Evolutionary conservation across 1,140 invertebrate genomes (phyloP).

Genomic region (Caenorhabditis elegans): DNA sequence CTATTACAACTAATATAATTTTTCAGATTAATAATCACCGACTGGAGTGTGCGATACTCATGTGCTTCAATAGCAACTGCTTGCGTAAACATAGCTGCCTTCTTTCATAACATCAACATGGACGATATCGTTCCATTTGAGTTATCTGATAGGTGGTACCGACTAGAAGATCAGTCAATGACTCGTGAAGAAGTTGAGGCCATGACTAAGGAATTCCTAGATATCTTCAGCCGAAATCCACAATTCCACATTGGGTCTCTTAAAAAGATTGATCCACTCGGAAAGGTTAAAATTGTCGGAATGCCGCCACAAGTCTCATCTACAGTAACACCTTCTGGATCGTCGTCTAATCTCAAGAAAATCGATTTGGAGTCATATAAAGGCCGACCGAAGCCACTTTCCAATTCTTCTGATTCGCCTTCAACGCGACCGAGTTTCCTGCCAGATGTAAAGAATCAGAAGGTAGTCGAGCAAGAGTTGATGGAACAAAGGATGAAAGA

Average conservation of each 20-base stretch:
- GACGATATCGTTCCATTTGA: not conserved
- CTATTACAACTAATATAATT: too few species aligned
- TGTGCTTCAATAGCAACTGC: not conserved
- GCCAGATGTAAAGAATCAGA: not conserved
- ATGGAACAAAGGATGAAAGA: not conserved
- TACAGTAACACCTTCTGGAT: not conserved
- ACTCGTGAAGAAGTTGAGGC: not conserved
- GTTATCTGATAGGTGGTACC: not conserved
- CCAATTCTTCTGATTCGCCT: not conserved
- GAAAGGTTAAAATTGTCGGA: not conserved
- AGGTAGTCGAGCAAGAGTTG: not conserved
- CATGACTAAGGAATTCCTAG: not conserved
- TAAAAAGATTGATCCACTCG: not conserved
- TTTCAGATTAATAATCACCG: not conserved
- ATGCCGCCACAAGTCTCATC: not conserved
- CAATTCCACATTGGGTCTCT: not conserved
- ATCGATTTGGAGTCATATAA: not conserved
- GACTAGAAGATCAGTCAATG: not conserved
- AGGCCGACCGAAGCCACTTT: not conserved
- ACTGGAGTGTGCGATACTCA: not conserved
- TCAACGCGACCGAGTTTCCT: not conserved
- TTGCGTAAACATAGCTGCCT: conserved; percentile 1
- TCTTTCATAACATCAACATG: not conserved
- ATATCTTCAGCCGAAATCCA: not conserved
- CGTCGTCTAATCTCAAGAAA: not conserved